These are phyloP conservation scores for Brienomyrus brachyistius DNA, from an alignment of 2,113 vertebrate species.

Conservation along the genomic window DNA sequence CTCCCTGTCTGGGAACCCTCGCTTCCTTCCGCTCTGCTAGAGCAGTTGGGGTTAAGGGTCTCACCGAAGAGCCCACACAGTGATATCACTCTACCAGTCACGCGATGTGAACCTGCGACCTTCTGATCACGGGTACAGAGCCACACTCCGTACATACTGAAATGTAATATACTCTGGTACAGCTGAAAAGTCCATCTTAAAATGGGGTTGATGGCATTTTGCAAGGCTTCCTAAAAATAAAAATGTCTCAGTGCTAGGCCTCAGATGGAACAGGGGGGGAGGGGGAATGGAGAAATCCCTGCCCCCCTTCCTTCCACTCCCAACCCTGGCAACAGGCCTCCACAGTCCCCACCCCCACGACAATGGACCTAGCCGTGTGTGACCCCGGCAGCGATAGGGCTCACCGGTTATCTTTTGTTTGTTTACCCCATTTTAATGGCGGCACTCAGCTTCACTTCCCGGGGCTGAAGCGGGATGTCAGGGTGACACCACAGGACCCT, in stretches of 20 bases:
- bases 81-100: neutral
- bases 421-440: neutral
- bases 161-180: slow-evolving; percentile 47
- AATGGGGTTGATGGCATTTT: slow-evolving; percentile 42
- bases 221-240: slow-evolving; percentile 59
- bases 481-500: neutral
- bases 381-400: neutral
- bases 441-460: neutral
- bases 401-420: neutral
- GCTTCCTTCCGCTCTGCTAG: slow-evolving; percentile 37
- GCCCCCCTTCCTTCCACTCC: neutral
- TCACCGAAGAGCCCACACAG: neutral
- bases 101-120: neutral
- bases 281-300: neutral
- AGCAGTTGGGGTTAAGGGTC: neutral
- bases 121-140: neutral
- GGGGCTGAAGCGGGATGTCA: neutral
- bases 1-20: neutral
- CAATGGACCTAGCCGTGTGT: neutral
- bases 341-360: neutral
- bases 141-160: slow-evolving; percentile 29
- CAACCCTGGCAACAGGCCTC: neutral
- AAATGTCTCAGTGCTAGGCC: slow-evolving; percentile 23
- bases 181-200: slow-evolving; percentile 51
- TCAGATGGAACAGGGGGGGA: neutral